Evolutionary conservation across 2,888 invertebrate species (phyloP), one percentile per base, ranked within the genome.

Genomic region (Ommatoiulus sabulosus): DNA sequence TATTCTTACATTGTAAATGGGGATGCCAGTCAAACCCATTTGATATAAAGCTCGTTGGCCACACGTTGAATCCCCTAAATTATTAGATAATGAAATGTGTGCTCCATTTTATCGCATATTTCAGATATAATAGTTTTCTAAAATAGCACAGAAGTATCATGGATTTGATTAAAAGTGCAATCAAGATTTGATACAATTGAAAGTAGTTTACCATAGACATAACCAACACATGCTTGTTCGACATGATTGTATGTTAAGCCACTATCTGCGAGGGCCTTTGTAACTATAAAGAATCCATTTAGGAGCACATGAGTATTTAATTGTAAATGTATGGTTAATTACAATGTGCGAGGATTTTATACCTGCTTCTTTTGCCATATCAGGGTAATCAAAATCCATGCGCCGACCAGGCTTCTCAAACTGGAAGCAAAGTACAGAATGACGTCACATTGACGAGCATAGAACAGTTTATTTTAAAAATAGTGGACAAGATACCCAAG

Each of bases 41-140:
- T 97, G 96, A 93, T 99, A 99, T 8, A 99, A 93, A 0, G 98
- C 98, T 90, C 99, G 94, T 93, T 99, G 99, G 0, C 99, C 99
- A 93, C 96, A 95, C 3, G 98, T 97, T 0, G 99, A 98, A 93
- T 99, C 99, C 0, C 98, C 95, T 95, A 91, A 91, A 35, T 44
- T 20, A 35, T 46, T 43, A 85, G 35, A 80, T 24, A 86, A 86
- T 80, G 35, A 35, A 80, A 80, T 24, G 20, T 80, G 80, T 43
- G 80, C 80, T 4, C 80, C 35, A 8, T 80, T 80, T 43, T 80
- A 80, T 80, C 80, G 12, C 35, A 15, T 72, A 24, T 72, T 72
- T 24, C 10, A 24, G 72, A 72, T 72, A 72, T 72, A 72, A 24
- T n/a, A 10, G 24, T 24, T 20, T 63, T 63, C 5, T 3, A 7